These are phyloP conservation scores for Apogon hyalosoma DNA, from an alignment of 2,797 vertebrate species.

Conservation along the genomic window DNA sequence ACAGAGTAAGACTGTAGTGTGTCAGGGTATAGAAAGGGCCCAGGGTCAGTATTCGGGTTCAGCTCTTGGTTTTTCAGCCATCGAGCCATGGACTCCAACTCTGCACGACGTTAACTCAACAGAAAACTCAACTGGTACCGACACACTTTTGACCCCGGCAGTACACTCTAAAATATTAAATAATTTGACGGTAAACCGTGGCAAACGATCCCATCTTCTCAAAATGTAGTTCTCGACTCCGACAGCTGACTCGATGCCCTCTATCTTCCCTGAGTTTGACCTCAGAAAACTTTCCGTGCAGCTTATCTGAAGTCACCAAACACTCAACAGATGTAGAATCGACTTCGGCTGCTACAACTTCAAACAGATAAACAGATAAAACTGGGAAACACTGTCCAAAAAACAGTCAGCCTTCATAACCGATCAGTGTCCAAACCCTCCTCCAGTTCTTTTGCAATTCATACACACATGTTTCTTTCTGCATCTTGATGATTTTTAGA, in stretches of 20 bases:
- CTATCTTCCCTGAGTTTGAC: slow-evolving; percentile 1
- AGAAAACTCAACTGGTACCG: background rate
- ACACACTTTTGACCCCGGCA: background rate
- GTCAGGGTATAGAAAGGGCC: no score
- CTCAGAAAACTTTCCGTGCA: background rate
- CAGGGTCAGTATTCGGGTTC: no score
- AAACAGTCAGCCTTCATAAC: no score
- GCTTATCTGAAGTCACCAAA: background rate
- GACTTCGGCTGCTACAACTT: background rate
- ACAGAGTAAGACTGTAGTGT: no score
- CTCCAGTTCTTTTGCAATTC: no score
- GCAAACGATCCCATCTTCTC: background rate
- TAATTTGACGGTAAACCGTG: background rate
- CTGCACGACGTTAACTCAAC: no score
- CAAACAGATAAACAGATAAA: background rate
- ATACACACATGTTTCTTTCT: no score
- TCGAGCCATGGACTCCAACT: no score
- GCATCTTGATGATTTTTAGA: no score
- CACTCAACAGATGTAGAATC: background rate
- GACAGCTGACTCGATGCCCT: background rate
- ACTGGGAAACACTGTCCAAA: background rate
- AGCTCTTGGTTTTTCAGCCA: no score
- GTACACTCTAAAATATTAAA: background rate
- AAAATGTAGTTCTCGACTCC: background rate
- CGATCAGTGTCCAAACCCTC: no score